Conservation (phyloP, 1,140 invertebrate species). For the Diorhabda sublineata region DNA sequence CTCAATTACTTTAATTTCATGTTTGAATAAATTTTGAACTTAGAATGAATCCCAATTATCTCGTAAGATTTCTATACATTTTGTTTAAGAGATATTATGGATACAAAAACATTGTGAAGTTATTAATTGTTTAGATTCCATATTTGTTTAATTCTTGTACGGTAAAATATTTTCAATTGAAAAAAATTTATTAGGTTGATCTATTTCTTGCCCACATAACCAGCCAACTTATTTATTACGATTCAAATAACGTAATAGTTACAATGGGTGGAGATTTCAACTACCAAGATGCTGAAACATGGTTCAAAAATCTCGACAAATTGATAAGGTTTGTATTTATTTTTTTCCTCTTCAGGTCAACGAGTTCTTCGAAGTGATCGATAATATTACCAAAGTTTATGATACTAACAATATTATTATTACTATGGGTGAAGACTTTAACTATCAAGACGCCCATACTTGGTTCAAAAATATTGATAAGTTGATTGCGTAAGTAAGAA, state of each 20-base stretch:
- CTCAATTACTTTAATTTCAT: no score
- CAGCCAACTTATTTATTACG: conserved; percentile 50
- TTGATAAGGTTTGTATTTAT: conserved; percentile 68
- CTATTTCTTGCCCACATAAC: conserved; percentile 55
- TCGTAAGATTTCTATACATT: no score
- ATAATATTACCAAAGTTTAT: conserved; percentile 49
- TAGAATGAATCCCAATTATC: no score
- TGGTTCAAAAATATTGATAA: conserved; percentile 89
- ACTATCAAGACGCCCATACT: conserved; percentile 77
- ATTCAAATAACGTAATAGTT: conserved; percentile 73
- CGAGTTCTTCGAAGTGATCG: conserved; percentile 56
- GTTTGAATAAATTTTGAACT: no score
- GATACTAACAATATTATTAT: conserved; percentile 72
- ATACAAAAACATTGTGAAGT: no score
- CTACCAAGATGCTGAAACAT: conserved; percentile 78
- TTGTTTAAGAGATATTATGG: no score
- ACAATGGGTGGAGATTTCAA: conserved; percentile 95
- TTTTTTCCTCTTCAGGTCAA: conserved; percentile 46
- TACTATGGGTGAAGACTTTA: conserved; percentile 93
- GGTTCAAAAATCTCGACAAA: conserved; percentile 86
- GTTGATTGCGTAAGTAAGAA: conserved; percentile 69
- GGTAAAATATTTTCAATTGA: no score
- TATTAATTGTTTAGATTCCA: no score
- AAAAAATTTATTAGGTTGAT: conserved; percentile 46
- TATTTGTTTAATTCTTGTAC: no score